Base-by-base conservation (phyloP, 2,797 vertebrate species). In the Melanotaenia parkinsoni region DNA sequence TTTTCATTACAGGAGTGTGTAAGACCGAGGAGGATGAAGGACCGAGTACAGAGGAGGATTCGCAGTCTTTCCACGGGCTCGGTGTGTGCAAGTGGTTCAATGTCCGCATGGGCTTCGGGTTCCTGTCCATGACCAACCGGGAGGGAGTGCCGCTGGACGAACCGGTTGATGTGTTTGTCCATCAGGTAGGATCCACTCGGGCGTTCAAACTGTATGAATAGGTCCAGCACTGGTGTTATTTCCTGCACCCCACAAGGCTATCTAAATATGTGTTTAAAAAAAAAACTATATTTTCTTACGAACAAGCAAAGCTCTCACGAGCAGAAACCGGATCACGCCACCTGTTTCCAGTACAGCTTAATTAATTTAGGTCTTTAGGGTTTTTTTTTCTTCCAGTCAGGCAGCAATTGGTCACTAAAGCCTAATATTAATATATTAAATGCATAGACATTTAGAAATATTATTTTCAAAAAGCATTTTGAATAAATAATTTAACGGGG, bases 31-130 rank as follows among this genome's bases (percentile, higher is more conserved):
- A 96, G 84, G 96, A 95, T 70, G 90, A 93, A 4, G 95, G 92
- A 58, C 96, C 95, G 69, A 91, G 94, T 4, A 91, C 94, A 38
- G 96, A 96, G 68, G 93, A 94, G 74, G 96, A 96, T 4, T 83
- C 92, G 0, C 95, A 94, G 84, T 92, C 93, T 0, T 89, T 96
- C 81, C 93, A 91, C 56, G 98, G 97, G 30, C 90, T 93, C 60
- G 98, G 98, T 38, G 91, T 96, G 88, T 99, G 98, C 81, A 99
- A 99, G 67, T 99, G 98, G 98, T 99, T 99, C 93, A 99, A 99
- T 69, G 97, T 98, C 74, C 95, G 97, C 89, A 99, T 99, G 97
- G 98, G 98, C 47, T 99, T 99, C 91, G 98, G 98, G 24, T 99
- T 99, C 92, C 95, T 99, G 88, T 97, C 98, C 91, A 99, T 99